Evolutionary conservation across 2,888 invertebrate species (phyloP).

Genomic region (Cyclophora punctaria): DNA sequence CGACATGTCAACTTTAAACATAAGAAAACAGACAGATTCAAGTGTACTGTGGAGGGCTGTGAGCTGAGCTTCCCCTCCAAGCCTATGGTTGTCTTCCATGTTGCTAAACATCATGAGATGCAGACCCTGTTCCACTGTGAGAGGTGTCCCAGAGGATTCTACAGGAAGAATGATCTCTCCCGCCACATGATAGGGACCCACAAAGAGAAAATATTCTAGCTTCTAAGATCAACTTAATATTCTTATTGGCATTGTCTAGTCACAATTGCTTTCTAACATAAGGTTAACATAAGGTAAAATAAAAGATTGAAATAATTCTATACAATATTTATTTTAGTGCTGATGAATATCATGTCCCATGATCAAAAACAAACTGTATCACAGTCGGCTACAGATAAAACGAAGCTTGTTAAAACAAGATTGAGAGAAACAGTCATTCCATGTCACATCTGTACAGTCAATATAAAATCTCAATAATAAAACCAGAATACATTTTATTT

Average conservation of each 20-base stretch:
- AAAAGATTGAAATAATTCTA: slow-evolving; percentile 26
- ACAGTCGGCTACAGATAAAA: slow-evolving; percentile 40
- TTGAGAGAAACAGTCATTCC: slow-evolving; percentile 7
- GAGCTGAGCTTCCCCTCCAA: slow-evolving; percentile 45
- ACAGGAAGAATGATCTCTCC: slow-evolving; percentile 57
- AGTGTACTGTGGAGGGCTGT: slow-evolving; percentile 48
- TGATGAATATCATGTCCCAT: slow-evolving; percentile 47
- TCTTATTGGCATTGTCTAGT: too few relatives aligned
- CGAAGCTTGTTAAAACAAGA: slow-evolving; percentile 12
- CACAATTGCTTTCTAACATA: background rate
- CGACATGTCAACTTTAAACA: slow-evolving; percentile 55
- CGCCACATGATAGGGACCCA: slow-evolving; percentile 57
- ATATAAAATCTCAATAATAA: slow-evolving; percentile 16
- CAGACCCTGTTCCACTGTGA: slow-evolving; percentile 51
- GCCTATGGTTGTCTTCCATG: slow-evolving; percentile 54
- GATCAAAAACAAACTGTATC: slow-evolving; percentile 42
- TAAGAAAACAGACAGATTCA: slow-evolving; percentile 44
- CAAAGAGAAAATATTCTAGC: slow-evolving; percentile 37
- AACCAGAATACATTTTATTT: slow-evolving; percentile 19
- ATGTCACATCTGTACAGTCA: slow-evolving; percentile 10
- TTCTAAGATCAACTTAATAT: slow-evolving; percentile 6
- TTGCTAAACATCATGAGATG: slow-evolving; percentile 49
- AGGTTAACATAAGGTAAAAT: slow-evolving; percentile 8
- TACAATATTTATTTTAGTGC: slow-evolving; percentile 53
- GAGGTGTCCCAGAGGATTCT: slow-evolving; percentile 54